A percentile compares a stretch with the other conserved stretches of the same genome.
Conservation (phyloP, 2,113 vertebrate genomes). For the Ancistrus triradiatus region DNA sequence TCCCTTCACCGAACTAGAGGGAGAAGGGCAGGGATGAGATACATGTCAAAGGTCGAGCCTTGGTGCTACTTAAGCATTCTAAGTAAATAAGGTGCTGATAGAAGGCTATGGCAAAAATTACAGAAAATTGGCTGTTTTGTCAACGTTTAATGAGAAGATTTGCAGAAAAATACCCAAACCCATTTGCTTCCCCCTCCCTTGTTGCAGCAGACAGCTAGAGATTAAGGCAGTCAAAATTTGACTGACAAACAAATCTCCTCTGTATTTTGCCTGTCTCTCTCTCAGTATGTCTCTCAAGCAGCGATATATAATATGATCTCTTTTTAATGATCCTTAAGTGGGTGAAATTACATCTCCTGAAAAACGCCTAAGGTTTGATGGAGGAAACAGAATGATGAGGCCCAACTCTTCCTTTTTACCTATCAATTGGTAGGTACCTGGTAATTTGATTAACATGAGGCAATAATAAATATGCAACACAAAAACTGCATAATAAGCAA, state of each 20-base stretch:
- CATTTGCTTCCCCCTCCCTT: constrained; percentile 35
- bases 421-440: no score
- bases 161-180: constrained; percentile 69
- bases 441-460: no score
- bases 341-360: constrained; percentile 73
- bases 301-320: constrained; percentile 91
- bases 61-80: constrained; percentile 75
- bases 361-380: constrained; percentile 52
- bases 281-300: constrained; percentile 62
- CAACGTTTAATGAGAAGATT: constrained; percentile 90
- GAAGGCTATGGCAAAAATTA: constrained; percentile 78
- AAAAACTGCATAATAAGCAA: neutral
- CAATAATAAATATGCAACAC: no score
- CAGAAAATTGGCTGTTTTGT: constrained; percentile 95
- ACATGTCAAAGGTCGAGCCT: constrained; percentile 80
- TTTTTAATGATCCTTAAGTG: constrained; percentile 87
- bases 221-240: constrained; percentile 75
- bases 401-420: neutral
- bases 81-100: constrained; percentile 79
- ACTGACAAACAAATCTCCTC: constrained; percentile 86
- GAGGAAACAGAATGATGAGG: constrained; percentile 47
- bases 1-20: constrained; percentile 63
- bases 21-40: constrained; percentile 57
- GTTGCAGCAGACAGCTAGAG: constrained; percentile 63
- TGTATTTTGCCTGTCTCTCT: constrained; percentile 75